Percentiles rank a stretch among this genome's conserved stretches.
phyloP scores from a whole-genome alignment of 2,888 invertebrate genomes.

The Epirrita christyi region DNA sequence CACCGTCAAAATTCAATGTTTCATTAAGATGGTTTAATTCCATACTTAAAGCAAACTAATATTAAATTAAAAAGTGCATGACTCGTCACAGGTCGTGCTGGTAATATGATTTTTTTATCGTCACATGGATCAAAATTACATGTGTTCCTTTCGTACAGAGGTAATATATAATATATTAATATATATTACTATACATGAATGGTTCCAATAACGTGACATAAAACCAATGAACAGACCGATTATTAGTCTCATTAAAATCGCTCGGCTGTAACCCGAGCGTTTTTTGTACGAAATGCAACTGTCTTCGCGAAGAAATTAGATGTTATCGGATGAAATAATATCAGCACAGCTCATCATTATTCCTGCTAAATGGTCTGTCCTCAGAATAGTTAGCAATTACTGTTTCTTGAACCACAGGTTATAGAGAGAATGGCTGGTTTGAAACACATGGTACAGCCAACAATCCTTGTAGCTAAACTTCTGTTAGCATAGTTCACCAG shows the following conservation, averaged over 20 bases:
- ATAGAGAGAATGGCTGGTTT: background rate
- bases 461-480: too few species aligned
- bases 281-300: conserved; percentile 47
- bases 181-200: too few species aligned
- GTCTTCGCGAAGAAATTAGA: conserved; percentile 48
- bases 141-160: conserved; percentile 2
- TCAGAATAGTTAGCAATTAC: conserved; percentile 3
- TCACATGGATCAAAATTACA: background rate
- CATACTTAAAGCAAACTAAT: too few species aligned
- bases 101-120: too few species aligned
- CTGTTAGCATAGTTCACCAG: too few species aligned
- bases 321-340: conserved; percentile 51
- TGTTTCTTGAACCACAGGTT: background rate
- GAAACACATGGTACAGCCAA: too few species aligned
- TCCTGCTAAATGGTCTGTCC: background rate
- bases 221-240: conserved; percentile 15
- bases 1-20: too few species aligned
- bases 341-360: conserved; percentile 30
- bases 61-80: too few species aligned
- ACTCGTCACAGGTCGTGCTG: too few species aligned
- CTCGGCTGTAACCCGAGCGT: conserved; percentile 47
- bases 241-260: conserved; percentile 49
- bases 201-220: background rate
- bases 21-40: too few species aligned
- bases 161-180: too few species aligned